These are phyloP conservation scores for Pavo muticus DNA, from an alignment of 2,113 vertebrate species.

Conservation along the genomic window DNA sequence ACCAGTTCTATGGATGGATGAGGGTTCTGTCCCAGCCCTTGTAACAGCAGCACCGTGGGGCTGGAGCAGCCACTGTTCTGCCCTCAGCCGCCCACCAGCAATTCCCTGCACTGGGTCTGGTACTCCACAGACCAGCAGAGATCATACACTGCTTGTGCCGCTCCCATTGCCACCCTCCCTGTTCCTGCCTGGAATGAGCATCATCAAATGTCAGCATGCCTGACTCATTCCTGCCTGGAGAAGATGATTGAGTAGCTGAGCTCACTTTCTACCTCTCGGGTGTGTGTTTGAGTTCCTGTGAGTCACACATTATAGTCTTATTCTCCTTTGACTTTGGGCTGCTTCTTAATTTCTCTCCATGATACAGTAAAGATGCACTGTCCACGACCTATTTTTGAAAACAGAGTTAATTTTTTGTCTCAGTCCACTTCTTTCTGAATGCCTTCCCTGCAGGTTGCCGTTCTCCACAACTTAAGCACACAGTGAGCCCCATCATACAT, in stretches of 20 bases:
- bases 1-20: neutral
- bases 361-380: neutral
- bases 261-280: constrained; percentile 4
- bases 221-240: constrained; percentile 53
- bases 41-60: rapidly evolving
- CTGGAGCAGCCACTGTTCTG: neutral
- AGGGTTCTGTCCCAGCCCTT: neutral
- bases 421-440: neutral
- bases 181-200: neutral
- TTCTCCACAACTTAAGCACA: neutral
- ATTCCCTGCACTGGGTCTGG: neutral
- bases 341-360: neutral
- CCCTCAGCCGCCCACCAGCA: neutral
- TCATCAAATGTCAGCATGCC: neutral
- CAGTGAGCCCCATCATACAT: neutral
- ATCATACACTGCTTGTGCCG: neutral
- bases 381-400: neutral
- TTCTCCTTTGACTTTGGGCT: neutral
- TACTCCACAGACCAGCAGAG: rapidly evolving
- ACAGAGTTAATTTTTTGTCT: neutral
- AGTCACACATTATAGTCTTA: neutral
- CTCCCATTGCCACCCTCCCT: neutral
- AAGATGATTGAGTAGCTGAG: neutral
- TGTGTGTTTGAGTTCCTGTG: constrained; percentile 21
- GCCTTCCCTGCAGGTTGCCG: neutral